A percentile compares a stretch with the other conserved stretches of the same genome.
Conservation (phyloP, 2,888 invertebrate genomes). For the Formica aserva region DNA sequence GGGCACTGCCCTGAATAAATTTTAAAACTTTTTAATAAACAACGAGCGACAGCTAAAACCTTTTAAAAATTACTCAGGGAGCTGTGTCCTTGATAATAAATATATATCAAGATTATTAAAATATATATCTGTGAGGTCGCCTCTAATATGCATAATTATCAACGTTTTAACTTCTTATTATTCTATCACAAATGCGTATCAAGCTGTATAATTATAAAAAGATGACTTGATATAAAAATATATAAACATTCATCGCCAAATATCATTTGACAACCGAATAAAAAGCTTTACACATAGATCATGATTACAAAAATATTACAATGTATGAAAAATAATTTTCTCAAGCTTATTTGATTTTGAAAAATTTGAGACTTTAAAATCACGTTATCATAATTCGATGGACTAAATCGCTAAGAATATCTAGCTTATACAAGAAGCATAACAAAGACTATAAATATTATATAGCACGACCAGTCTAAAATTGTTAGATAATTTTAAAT, state of each 20-base stretch:
- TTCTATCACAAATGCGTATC: not conserved
- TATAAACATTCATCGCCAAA: not conserved
- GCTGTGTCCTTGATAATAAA: too few species aligned
- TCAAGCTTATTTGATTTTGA: not conserved
- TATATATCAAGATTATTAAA: too few species aligned
- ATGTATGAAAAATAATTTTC: not conserved
- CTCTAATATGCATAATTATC: too few species aligned
- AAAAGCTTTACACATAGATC: not conserved
- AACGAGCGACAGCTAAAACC: too few species aligned
- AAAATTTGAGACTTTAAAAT: not conserved
- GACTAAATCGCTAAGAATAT: not conserved
- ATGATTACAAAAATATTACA: not conserved
- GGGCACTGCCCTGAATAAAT: too few species aligned
- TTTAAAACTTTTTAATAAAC: too few species aligned
- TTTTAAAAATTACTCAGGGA: too few species aligned
- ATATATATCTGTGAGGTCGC: too few species aligned
- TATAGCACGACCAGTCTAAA: not conserved
- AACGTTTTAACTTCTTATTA: not conserved
- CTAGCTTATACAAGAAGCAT: not conserved
- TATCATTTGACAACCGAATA: not conserved
- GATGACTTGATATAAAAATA: not conserved
- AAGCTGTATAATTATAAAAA: not conserved
- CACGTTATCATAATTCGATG: not conserved
- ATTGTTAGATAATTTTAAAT: not conserved
- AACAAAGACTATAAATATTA: not conserved